Conservation (phyloP, 2,888 invertebrate genomes). For the Cacoxenus indagator region DNA sequence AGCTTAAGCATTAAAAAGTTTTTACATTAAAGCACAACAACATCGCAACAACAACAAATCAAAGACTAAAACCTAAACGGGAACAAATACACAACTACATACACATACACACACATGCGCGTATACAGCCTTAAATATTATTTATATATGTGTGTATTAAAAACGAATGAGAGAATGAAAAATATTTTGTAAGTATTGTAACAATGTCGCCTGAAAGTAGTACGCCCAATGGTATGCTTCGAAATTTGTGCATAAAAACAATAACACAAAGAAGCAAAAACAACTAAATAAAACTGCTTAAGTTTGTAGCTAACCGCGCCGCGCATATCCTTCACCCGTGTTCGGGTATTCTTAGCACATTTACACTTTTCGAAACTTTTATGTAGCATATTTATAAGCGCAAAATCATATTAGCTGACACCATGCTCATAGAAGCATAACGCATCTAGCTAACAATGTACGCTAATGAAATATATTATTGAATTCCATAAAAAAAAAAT, state of each 20-base stretch:
- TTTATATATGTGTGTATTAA: constrained; percentile 48
- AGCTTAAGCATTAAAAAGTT: constrained; percentile 64
- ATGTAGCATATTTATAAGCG: constrained; percentile 55
- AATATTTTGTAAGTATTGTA: constrained; percentile 52
- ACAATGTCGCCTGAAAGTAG: constrained; percentile 63
- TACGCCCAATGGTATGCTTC: constrained; percentile 31
- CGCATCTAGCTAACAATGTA: background rate
- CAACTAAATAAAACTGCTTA: background rate
- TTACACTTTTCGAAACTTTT: constrained; percentile 37
- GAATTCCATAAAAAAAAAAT: constrained; percentile 2
- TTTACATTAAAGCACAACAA: constrained; percentile 63
- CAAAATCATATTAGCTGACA: constrained; percentile 54
- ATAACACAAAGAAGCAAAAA: background rate
- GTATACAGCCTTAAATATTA: constrained; percentile 58
- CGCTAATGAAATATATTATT: constrained; percentile 21
- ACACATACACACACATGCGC: constrained; percentile 28
- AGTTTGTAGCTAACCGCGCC: background rate
- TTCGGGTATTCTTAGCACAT: constrained; percentile 54
- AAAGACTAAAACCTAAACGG: constrained; percentile 46
- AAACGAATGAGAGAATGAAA: background rate
- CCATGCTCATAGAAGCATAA: constrained; percentile 42
- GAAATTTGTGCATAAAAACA: background rate
- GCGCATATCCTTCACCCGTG: background rate
- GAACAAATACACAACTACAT: constrained; percentile 30
- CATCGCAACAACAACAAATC: constrained; percentile 64